Conservation (phyloP, 2,797 vertebrate species). For the Anabas testudineus region DNA sequence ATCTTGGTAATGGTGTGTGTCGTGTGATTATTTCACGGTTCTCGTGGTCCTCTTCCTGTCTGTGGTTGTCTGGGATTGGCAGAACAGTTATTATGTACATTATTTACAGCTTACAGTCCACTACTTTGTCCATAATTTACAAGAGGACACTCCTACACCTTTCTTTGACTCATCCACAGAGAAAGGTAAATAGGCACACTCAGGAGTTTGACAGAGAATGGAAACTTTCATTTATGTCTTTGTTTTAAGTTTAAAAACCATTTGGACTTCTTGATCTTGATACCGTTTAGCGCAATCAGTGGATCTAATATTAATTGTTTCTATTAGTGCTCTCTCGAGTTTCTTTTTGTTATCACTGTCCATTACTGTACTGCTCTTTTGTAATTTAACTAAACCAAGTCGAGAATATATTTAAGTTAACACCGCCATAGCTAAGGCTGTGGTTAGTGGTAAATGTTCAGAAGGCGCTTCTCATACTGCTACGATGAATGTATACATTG, state of each 20-base stretch:
- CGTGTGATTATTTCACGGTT: slow-evolving; percentile 21
- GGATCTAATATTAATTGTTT: background rate
- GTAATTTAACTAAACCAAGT: background rate
- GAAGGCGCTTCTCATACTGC: no score
- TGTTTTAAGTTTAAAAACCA: background rate
- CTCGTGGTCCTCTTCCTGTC: slow-evolving; percentile 7
- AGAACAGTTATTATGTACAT: slow-evolving; percentile 37
- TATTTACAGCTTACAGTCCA: slow-evolving; percentile 34
- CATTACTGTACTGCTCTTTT: background rate
- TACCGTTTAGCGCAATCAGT: background rate
- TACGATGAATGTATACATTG: no score
- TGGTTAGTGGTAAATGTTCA: background rate
- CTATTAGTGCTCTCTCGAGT: background rate
- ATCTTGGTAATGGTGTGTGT: slow-evolving; percentile 9
- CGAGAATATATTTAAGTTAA: background rate
- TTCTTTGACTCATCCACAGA: background rate
- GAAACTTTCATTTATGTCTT: slow-evolving; percentile 1
- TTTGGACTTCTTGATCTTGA: no score
- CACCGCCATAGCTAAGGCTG: background rate
- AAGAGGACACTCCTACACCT: background rate
- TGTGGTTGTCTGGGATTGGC: slow-evolving; percentile 32
- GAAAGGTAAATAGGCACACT: background rate
- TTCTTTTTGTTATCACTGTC: background rate
- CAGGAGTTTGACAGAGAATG: background rate
- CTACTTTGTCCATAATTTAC: slow-evolving; percentile 11